Evolutionary conservation across 2,888 invertebrate species (phyloP), one percentile per base, ranked within the genome.

Genomic region (Horisme vitalbata): DNA sequence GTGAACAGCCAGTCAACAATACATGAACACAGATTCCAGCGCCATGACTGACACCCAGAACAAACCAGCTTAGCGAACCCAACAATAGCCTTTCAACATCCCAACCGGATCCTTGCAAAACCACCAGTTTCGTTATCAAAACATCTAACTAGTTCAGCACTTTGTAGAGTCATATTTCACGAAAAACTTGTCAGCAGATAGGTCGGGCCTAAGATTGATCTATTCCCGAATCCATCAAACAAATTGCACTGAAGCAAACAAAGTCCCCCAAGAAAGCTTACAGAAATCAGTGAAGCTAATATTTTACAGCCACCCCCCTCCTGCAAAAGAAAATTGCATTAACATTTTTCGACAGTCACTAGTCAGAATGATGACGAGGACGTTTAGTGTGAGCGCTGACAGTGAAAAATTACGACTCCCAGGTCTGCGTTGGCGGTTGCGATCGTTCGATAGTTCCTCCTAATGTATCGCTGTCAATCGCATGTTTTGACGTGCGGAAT

Each of bases 391-490:
- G 67, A 66, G 65, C 69, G 75, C 72, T 81, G 87, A 87, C 87
- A 86, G 83, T 84, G 86, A 88, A 86, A 87, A 85, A 88, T 88
- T 79, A 81, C 79, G 59, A 76, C 63, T 77, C 68, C 69, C 68
- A 75, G 72, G 73, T 69, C 68, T 71, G 68, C 69, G 71, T 68
- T 69, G 73, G 74, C 72, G 67, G 71, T n/a, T 61, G 68, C 71
- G 78, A 82, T 83, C 83, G 71, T 49, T 78, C 81, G 80, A 84
- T 84, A 84, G 80, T 82, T 86, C 74, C 76, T 86, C 83, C 77
- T 87, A 85, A 86, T 86, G 84, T 85, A 85, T 82, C 64, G 86
- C 83, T 81, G 85, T 84, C 87, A 84, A 85, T 87, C 79, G 80
- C 71, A 70, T 78, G 75, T 80, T 83, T 83, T 84, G 85, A 86